These are phyloP conservation scores for Gobio occitaniae DNA, from an alignment of 2,797 vertebrate species.

Conservation along the genomic window DNA sequence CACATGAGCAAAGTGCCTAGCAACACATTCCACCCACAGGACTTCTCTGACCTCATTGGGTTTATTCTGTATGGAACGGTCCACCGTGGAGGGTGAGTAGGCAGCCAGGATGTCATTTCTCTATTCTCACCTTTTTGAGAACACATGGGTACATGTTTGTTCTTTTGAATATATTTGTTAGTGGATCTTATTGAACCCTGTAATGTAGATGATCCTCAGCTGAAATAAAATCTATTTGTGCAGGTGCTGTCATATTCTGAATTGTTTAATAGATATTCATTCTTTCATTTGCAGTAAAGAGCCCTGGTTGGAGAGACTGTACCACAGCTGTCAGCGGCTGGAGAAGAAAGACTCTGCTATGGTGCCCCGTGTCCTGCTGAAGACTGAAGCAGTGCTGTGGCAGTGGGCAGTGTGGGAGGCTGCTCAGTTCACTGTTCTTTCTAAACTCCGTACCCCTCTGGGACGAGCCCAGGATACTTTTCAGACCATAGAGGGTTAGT, in stretches of 20 bases:
- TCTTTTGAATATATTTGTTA: not conserved
- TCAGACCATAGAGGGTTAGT: constrained; percentile 98
- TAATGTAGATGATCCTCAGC: not conserved
- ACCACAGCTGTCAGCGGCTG: constrained; percentile 94
- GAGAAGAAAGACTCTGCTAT: constrained; percentile 87
- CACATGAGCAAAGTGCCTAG: constrained; percentile 94
- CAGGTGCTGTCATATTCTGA: not conserved
- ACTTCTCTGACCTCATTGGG: constrained; percentile 98
- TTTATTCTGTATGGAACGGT: constrained; percentile 96
- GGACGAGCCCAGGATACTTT: constrained; percentile 98
- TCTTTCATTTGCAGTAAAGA: constrained; percentile 85
- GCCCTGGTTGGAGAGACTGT: constrained; percentile 96
- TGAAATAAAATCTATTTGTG: not conserved
- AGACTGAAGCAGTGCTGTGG: constrained; percentile 95
- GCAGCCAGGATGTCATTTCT: not conserved
- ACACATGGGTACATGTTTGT: not conserved
- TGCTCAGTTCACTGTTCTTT: constrained; percentile 97
- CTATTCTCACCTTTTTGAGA: not conserved
- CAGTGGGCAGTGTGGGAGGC: constrained; percentile 99
- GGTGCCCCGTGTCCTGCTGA: constrained; percentile 88
- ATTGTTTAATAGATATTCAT: not conserved
- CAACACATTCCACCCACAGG: constrained; percentile 97
- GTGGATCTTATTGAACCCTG: not conserved
- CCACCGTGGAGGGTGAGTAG: constrained; percentile 90
- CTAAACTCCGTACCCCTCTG: constrained; percentile 93